Evolutionary conservation across 1,140 invertebrate genomes (phyloP).

Genomic region (Anoplolepis gracilipes): DNA sequence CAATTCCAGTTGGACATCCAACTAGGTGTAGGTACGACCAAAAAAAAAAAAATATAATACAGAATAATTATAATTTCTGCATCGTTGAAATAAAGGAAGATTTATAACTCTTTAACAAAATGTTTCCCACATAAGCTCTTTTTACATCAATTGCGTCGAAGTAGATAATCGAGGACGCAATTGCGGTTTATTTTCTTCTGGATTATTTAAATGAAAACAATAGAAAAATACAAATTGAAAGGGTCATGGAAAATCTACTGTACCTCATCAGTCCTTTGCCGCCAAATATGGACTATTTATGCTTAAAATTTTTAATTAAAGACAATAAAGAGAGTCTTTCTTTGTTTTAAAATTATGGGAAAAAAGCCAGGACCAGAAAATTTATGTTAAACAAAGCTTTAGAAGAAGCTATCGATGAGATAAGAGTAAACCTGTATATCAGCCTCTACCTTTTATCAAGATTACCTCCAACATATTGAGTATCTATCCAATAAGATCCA

Average conservation of each 20-base stretch:
- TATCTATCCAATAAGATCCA: neutral
- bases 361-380: neutral
- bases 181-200: neutral
- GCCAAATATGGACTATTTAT: neutral
- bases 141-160: neutral
- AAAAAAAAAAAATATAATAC: neutral
- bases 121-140: neutral
- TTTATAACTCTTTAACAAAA: conserved; percentile 15
- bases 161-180: neutral
- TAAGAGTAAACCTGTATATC: neutral
- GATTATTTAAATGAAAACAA: neutral
- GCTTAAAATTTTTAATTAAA: neutral
- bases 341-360: neutral
- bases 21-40: neutral
- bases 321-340: neutral
- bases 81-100: neutral
- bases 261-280: too few species aligned
- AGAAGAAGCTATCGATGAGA: neutral
- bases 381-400: neutral
- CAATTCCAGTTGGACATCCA: neutral
- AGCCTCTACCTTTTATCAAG: neutral
- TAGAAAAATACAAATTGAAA: neutral
- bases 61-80: neutral
- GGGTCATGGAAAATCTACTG: neutral
- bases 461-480: neutral